A percentile compares a stretch with the other conserved stretches of the same genome.
phyloP scores from a whole-genome alignment of 2,888 invertebrate species.

The Conops quadrifasciatus region DNA sequence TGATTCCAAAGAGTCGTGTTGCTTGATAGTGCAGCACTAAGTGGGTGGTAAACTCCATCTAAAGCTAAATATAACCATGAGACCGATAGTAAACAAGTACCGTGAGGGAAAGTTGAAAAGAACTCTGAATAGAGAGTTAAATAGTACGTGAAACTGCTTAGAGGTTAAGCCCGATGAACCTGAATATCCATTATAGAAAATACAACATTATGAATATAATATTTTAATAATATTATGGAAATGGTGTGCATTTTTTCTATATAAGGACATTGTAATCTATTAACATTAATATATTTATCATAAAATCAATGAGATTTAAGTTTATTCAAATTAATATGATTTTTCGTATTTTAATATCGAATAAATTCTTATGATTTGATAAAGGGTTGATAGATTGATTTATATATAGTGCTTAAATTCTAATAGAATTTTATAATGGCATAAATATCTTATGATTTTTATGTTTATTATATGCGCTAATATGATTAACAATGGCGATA shows the following conservation, averaged over 20 bases:
- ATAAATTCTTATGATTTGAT: conserved; percentile 46
- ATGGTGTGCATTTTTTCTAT: conserved; percentile 63
- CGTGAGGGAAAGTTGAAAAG: conserved; percentile 67
- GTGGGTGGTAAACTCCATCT: conserved; percentile 69
- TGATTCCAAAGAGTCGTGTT: conserved; percentile 53
- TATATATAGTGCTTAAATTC: conserved; percentile 44
- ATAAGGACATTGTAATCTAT: conserved; percentile 70
- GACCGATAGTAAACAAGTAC: conserved; percentile 75
- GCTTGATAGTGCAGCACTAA: conserved; percentile 45
- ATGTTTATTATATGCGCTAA: conserved; percentile 42
- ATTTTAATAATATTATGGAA: conserved; percentile 50
- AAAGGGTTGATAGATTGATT: conserved; percentile 46
- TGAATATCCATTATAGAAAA: conserved; percentile 66
- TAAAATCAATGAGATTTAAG: conserved; percentile 37
- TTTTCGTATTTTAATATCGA: conserved; percentile 42
- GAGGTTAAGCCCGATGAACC: conserved; percentile 70
- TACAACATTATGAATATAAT: conserved; percentile 57
- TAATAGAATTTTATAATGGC: conserved; percentile 41
- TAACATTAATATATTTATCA: conserved; percentile 56
- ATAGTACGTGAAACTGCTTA: conserved; percentile 48
- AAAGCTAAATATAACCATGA: conserved; percentile 71
- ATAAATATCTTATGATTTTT: conserved; percentile 42
- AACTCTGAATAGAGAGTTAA: too few species aligned
- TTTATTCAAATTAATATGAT: conserved; percentile 44
- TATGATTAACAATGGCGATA: conserved; percentile 61